Conservation (phyloP, 1,140 invertebrate species). For the Lepidurus packardi region DNA sequence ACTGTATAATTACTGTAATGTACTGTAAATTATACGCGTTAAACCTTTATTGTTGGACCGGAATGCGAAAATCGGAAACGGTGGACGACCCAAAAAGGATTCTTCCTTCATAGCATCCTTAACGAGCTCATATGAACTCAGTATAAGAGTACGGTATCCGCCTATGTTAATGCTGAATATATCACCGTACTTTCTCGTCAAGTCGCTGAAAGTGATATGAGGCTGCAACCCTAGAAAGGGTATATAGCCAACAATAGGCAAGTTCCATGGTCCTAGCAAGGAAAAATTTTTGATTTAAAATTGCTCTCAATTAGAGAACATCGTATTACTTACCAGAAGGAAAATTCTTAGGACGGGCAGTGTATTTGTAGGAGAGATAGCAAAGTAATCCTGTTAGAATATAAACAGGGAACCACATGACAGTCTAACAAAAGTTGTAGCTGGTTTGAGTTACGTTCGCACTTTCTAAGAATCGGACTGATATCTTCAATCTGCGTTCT, state of each 20-base stretch:
- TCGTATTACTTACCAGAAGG: neutral
- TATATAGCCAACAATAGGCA: slow-evolving; percentile 35
- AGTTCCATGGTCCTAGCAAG: slow-evolving; percentile 34
- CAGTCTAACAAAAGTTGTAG: too few species aligned
- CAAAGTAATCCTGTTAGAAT: too few species aligned
- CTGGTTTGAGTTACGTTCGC: too few species aligned
- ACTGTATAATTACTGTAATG: too few species aligned
- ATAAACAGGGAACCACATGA: too few species aligned
- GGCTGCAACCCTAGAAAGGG: slow-evolving; percentile 29
- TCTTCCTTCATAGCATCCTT: slow-evolving; percentile 35
- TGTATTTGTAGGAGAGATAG: too few species aligned
- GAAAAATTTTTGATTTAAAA: neutral
- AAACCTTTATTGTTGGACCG: slow-evolving; percentile 23
- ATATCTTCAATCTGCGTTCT: too few species aligned
- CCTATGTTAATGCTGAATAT: slow-evolving; percentile 34
- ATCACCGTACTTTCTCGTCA: slow-evolving; percentile 33
- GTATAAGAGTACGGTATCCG: slow-evolving; percentile 31
- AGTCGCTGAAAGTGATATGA: slow-evolving; percentile 32
- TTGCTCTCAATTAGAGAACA: neutral
- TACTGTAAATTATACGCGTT: neutral
- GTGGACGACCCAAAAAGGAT: slow-evolving; percentile 34
- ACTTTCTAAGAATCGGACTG: too few species aligned
- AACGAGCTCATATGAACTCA: slow-evolving; percentile 32
- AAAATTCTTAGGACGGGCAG: too few species aligned
- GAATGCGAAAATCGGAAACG: slow-evolving; percentile 29